Evolutionary conservation across 2,797 vertebrate genomes (phyloP), one percentile per base, ranked within the genome.

Genomic region (Enoplosus armatus): DNA sequence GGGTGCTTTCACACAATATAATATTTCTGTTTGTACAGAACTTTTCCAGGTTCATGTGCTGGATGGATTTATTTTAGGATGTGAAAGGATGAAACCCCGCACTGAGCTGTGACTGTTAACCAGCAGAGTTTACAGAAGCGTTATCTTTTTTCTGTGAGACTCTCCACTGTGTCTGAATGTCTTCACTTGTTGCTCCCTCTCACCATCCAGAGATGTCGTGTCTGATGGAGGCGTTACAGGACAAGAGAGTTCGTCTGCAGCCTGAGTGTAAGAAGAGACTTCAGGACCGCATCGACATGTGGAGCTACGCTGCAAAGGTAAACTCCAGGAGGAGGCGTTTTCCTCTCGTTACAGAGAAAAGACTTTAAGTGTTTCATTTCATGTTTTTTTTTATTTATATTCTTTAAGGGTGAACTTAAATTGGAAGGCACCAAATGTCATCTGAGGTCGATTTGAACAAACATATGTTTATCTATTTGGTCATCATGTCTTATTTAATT

Each of bases 251-350:
- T 9, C 95, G 98, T 47, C 89, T 99, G 78, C 98, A 99, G 90
- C 98, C 98, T 0, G 98, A 99, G 90, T 99, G 98, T 82, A 99
- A 99, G 95, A 99, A 99, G 72, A 96, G 98, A 80, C 96, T 99
- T 75, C 97, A 98, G 18, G 98, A 99, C 83, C 97, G 98, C 5
- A 98, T 99, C 15, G 98, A 99, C 80, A 99, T 99, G 98, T 99
- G 98, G 98, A 97, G 97, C 85, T 99, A 97, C 0, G 98, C 98
- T 2, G 98, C 98, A 0, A 99, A 98, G 97, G 98, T 98, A 84
- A 76, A 54, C 24, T 18, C 3, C 27, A 20, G 43, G 11, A 20
- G 50, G 11, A 41, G 16, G 4, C 41, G 3, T 6, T 7, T 39
- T 62, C 11, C 11, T 11, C 15, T 59, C 24, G 0, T 2, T 27